phyloP scores from a whole-genome alignment of 2,113 vertebrate species.

The Vulpes lagopus region DNA sequence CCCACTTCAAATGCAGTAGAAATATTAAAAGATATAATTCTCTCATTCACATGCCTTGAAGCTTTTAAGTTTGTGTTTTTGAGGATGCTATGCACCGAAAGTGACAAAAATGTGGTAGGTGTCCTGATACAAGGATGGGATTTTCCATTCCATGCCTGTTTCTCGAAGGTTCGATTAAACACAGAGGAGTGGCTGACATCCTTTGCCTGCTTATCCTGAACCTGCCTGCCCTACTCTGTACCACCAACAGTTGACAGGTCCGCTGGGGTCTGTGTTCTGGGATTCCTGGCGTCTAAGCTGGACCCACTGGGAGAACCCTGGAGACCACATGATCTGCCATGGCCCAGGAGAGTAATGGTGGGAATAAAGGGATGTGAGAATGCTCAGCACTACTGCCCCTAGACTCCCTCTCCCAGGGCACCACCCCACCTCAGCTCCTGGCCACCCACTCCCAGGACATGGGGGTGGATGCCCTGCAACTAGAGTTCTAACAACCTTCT shows the following conservation, averaged over 20 bases:
- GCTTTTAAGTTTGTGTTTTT: not conserved
- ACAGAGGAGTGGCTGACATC: not conserved
- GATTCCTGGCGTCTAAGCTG: not conserved
- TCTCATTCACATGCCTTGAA: not conserved
- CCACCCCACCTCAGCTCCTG: not conserved
- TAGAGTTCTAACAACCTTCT: not conserved
- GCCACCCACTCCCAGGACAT: too few relatives aligned
- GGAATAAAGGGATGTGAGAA: not conserved
- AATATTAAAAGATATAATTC: not conserved
- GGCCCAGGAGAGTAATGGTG: not conserved
- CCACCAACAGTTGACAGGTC: not conserved
- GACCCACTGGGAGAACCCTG: not conserved
- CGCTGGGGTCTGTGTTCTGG: not conserved
- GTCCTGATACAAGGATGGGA: not conserved
- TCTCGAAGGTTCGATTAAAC: not conserved
- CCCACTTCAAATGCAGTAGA: not conserved
- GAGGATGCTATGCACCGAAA: not conserved
- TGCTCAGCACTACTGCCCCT: not conserved
- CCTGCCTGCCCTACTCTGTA: fast-evolving
- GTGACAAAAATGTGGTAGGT: not conserved
- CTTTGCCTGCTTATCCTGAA: too few relatives aligned
- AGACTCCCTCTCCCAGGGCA: not conserved
- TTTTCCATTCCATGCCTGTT: not conserved
- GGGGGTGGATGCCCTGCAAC: not conserved
- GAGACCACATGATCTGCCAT: not conserved